Evolutionary conservation across 2,113 vertebrate genomes (phyloP), one percentile per base, ranked within the genome.

Genomic region (Peucedramus taeniatus): DNA sequence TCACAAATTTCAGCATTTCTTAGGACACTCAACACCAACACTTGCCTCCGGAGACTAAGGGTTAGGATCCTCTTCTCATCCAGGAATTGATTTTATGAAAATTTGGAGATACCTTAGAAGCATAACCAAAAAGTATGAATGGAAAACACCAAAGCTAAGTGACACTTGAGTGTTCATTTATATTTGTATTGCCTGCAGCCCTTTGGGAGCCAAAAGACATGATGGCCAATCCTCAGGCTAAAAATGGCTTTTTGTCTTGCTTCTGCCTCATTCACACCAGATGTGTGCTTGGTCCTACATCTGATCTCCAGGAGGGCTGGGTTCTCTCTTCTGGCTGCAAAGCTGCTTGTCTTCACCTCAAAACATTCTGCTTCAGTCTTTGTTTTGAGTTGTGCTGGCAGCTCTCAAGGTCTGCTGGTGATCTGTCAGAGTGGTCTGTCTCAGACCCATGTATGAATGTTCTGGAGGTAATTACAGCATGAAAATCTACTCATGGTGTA

Each of bases 111-210:
- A 19, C 2, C 1, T 59, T 23, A 15, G 26, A 68, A 56, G 9
- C 6, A 30, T 7, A 49, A 13, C 26, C 49, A n/a, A 20, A 33
- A 69, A 20, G 11, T 21, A 39, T 33, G 13, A n/a, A 66, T 15
- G 9, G 40, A 72, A 44, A 64, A 42, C 51, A 68, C 3, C 7
- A 65, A 64, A 69, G 14, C 8, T 23, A 8, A 40, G 24, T 9
- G 68, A 42, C 1, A 17, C 2, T n/a, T 26, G 22, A 27, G n/a
- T 33, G 4, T 12, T 65, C 27, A 45, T 45, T 53, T 50, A 8
- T 13, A 3, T 6, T 5, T 2, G 6, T 11, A 42, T 15, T 44
- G 3, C 7, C 12, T 51, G 9, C 6, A 59, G 13, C n/a, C 15
- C 26, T 75, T 12, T 57, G 56, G 39, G 39, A 68, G 33, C 7